phyloP scores from a whole-genome alignment of 2,113 vertebrate species.

The Pachyramphus minor region DNA sequence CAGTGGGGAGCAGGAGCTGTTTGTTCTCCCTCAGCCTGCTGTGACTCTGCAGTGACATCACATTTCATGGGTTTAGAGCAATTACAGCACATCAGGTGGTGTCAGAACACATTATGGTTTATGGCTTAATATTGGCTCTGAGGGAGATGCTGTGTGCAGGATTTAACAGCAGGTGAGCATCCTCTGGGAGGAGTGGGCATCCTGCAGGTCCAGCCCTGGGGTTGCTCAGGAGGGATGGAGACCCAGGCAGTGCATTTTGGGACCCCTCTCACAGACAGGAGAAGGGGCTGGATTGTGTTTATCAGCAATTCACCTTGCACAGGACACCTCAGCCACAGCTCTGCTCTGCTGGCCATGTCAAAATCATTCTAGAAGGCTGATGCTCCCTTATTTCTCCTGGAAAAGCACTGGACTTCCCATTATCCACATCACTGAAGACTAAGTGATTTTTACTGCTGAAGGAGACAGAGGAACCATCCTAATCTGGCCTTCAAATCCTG shows the following conservation, averaged over 20 bases:
- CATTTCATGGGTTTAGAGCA: constrained; percentile 58
- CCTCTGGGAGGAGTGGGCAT: neutral
- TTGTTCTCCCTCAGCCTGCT: neutral
- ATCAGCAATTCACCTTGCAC: accelerated
- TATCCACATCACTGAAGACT: neutral
- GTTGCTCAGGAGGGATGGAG: neutral
- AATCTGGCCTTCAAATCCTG: neutral
- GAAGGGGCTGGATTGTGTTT: neutral
- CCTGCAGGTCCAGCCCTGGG: accelerated
- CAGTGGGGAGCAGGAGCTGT: neutral
- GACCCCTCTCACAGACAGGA: accelerated
- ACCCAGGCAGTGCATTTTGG: neutral
- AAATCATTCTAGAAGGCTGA: accelerated
- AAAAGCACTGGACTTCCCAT: accelerated
- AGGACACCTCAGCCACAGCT: neutral
- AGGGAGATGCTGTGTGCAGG: neutral
- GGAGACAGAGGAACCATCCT: neutral
- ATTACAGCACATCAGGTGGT: constrained; percentile 31
- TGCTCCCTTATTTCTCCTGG: neutral
- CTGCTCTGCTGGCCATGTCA: neutral
- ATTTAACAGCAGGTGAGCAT: accelerated
- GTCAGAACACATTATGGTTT: constrained; percentile 57
- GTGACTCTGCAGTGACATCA: neutral
- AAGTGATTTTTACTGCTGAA: neutral
- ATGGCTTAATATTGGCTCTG: constrained; percentile 44